A percentile compares a stretch with the other conserved stretches of the same genome.
Conservation (phyloP, 2,888 invertebrate species). For the Orthosia gothica region DNA sequence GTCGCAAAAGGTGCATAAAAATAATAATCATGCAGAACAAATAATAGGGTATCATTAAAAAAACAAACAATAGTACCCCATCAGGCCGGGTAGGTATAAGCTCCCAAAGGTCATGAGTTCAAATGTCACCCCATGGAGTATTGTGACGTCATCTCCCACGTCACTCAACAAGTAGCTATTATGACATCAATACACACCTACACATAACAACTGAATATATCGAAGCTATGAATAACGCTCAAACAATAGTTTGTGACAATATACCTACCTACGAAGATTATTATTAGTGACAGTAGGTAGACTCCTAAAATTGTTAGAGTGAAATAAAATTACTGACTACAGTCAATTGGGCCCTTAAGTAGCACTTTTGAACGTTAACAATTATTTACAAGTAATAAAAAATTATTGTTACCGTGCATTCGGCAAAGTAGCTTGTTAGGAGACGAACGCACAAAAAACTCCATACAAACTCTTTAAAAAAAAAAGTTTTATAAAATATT, state of each 20-base stretch:
- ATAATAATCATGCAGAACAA: background rate
- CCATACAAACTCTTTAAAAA: too few species aligned
- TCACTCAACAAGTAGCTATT: background rate
- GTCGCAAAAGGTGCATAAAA: background rate
- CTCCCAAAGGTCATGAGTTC: conserved; percentile 17
- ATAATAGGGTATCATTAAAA: background rate
- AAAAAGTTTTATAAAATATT: too few species aligned
- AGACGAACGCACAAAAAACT: too few species aligned
- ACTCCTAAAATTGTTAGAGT: too few species aligned
- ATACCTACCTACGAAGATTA: too few species aligned
- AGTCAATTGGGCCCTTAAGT: too few species aligned
- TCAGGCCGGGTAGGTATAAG: background rate
- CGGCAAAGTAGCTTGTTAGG: too few species aligned
- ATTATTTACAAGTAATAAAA: too few species aligned
- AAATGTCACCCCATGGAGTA: conserved; percentile 6
- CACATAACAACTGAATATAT: background rate
- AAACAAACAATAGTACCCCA: conserved; percentile 9
- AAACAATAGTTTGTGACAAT: background rate
- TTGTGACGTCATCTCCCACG: background rate
- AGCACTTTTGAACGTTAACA: too few species aligned
- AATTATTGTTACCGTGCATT: too few species aligned
- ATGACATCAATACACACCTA: conserved; percentile 1
- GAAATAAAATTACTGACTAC: too few species aligned
- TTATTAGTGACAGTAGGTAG: too few species aligned
- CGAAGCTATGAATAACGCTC: background rate